Base-by-base conservation (phyloP, 2,888 invertebrate species). In the Ectemnius lituratus region DNA sequence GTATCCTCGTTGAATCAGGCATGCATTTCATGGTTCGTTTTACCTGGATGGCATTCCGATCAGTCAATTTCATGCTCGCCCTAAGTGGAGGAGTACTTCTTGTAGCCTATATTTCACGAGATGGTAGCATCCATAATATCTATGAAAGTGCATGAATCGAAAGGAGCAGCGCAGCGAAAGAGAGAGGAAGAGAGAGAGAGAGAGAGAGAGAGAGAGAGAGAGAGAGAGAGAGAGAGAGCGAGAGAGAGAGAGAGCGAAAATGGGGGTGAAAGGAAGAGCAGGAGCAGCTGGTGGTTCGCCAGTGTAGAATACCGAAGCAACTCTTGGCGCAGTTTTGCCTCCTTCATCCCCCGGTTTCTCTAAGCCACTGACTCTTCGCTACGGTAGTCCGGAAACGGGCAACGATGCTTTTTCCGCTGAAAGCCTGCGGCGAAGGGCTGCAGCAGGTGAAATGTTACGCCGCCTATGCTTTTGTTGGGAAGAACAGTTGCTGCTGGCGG, bases 391-490 rank as follows among this genome's bases (percentile, higher is more conserved):
- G 8, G 46, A 58, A 16, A 45, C 65, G 62, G 18, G 69, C 18
- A 49, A 37, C 70, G 76, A 61, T 77, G 77, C 76, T 76, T 77
- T 77, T 71, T 56, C 69, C 62, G 65, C 23, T 77, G 76, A 75
- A 77, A 77, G 77, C 72, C 66, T 37, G 28, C 14, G 68, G 56
- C 60, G 71, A 56, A 49, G 61, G 67, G 46, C 66, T 37, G 67
- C 46, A 63, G 69, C 72, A 76, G 67, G 76, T 77, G 76, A 77
- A 72, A 76, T 16, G 75, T 37, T 62, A 67, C 37, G 59, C 66
- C 56, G 57, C 59, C 46, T 52, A 59, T 64, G 46, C 45, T 71
- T 76, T 72, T 72, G 71, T 68, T 75, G 23, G 62, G 37, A 37
- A 2, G 71, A 65, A 68, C 60, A 62, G 59, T 62, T 61, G 70